Percentiles rank a stretch among this genome's conserved stretches.
Evolutionary conservation across 1,140 invertebrate genomes (phyloP).

Genomic region (Tribolium castaneum): DNA sequence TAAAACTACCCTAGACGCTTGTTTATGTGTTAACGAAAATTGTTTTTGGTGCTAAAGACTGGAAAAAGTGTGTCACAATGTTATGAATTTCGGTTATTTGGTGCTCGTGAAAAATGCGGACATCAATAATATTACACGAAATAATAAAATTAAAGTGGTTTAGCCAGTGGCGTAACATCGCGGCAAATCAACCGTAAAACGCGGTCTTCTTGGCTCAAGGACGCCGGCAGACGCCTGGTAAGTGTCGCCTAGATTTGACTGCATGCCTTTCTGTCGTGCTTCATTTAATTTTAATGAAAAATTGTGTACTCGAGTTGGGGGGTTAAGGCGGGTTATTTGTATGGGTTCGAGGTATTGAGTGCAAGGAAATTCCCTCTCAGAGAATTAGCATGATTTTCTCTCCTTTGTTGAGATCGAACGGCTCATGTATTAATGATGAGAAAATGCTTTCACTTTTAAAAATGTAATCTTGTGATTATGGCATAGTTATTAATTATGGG

Average conservation of each 20-base stretch:
- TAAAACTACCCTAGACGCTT: too few relatives aligned
- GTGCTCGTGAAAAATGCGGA: not conserved
- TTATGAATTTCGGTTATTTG: not conserved
- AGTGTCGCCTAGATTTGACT: too few relatives aligned
- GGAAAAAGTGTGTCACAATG: not conserved
- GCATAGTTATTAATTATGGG: not conserved
- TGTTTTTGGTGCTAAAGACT: too few relatives aligned
- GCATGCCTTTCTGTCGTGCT: too few relatives aligned
- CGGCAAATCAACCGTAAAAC: not conserved
- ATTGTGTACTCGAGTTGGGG: too few relatives aligned
- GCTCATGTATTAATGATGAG: not conserved
- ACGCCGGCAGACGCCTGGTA: not conserved
- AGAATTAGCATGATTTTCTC: constrained; percentile 12
- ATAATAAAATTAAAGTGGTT: not conserved
- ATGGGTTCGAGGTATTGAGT: not conserved
- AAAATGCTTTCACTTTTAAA: constrained; percentile 21
- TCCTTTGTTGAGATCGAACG: not conserved
- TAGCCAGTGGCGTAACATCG: not conserved
- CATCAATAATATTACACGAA: not conserved
- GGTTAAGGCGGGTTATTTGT: too few relatives aligned
- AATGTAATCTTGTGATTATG: not conserved
- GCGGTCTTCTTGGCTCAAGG: not conserved
- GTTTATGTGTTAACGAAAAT: too few relatives aligned
- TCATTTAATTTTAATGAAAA: too few relatives aligned
- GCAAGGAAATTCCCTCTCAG: not conserved